Conservation (phyloP, 2,113 vertebrate genomes). For the Cyanoramphus novaezelandiae region DNA sequence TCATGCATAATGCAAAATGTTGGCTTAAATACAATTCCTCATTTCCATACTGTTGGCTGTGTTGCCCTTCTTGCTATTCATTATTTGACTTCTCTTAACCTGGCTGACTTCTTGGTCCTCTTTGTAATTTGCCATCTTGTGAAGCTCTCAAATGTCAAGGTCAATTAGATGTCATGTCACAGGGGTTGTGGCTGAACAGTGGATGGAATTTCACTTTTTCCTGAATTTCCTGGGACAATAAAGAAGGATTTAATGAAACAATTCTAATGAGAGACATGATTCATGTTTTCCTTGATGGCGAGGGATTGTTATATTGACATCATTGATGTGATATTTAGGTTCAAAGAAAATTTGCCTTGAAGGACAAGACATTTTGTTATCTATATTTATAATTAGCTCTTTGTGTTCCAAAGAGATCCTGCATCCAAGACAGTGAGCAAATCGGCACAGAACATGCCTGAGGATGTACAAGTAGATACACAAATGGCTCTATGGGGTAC, state of each 20-base stretch:
- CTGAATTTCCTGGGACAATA: background rate
- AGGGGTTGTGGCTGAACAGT: background rate
- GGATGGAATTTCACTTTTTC: background rate
- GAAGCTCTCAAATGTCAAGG: constrained; percentile 8
- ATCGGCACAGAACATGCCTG: background rate
- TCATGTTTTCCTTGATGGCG: background rate
- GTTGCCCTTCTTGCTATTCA: background rate
- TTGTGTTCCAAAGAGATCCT: background rate
- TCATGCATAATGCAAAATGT: constrained; percentile 72
- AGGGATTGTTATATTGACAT: background rate
- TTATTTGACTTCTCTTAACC: background rate
- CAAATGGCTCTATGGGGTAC: background rate
- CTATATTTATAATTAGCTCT: constrained; percentile 1
- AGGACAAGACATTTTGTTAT: background rate
- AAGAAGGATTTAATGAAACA: background rate
- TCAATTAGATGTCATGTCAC: background rate
- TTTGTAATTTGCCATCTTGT: background rate
- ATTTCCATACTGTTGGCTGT: constrained; percentile 32
- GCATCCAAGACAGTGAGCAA: background rate
- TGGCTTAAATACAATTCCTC: constrained; percentile 37
- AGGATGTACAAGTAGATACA: background rate
- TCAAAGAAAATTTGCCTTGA: background rate
- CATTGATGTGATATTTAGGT: background rate
- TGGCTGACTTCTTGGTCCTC: background rate
- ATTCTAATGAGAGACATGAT: background rate